Conservation (phyloP, 2,888 invertebrate species). For the Drosophila nr. fundita region DNA sequence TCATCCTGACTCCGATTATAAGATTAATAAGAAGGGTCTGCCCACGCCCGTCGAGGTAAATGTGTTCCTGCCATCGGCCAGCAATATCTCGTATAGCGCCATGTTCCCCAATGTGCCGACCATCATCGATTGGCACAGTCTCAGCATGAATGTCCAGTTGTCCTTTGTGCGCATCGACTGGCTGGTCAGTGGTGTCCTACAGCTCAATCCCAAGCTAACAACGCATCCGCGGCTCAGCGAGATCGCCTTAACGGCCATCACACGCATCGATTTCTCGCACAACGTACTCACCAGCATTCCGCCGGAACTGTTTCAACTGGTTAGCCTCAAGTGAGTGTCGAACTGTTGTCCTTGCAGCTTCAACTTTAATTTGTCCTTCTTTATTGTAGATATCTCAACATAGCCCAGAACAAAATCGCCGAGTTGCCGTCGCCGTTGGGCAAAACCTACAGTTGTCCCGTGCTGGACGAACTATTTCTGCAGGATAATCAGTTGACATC, state of each 20-base stretch:
- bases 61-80: slow-evolving; percentile 86
- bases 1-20: slow-evolving; percentile 95
- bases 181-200: slow-evolving; percentile 93
- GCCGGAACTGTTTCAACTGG: slow-evolving; percentile 91
- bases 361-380: not conserved
- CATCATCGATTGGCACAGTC: slow-evolving; percentile 96
- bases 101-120: slow-evolving; percentile 93
- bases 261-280: slow-evolving; percentile 95
- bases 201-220: slow-evolving; percentile 93
- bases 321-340: slow-evolving; percentile 88
- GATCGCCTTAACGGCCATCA: slow-evolving; percentile 94
- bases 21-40: slow-evolving; percentile 95
- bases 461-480: slow-evolving; percentile 95
- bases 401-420: slow-evolving; percentile 95
- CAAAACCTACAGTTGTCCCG: slow-evolving; percentile 88
- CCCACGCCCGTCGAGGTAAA: slow-evolving; percentile 85
- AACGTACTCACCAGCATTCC: slow-evolving; percentile 94
- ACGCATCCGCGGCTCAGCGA: slow-evolving; percentile 88
- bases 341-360: not conserved
- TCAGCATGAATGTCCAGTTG: slow-evolving; percentile 88
- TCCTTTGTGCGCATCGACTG: slow-evolving; percentile 91
- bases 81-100: slow-evolving; percentile 90
- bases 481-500: slow-evolving; percentile 95
- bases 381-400: slow-evolving; percentile 89
- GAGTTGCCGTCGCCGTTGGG: slow-evolving; percentile 87